A percentile compares a stretch with the other conserved stretches of the same genome.
phyloP scores from a whole-genome alignment of 2,888 invertebrate species.

The Amaurobius ferox region DNA sequence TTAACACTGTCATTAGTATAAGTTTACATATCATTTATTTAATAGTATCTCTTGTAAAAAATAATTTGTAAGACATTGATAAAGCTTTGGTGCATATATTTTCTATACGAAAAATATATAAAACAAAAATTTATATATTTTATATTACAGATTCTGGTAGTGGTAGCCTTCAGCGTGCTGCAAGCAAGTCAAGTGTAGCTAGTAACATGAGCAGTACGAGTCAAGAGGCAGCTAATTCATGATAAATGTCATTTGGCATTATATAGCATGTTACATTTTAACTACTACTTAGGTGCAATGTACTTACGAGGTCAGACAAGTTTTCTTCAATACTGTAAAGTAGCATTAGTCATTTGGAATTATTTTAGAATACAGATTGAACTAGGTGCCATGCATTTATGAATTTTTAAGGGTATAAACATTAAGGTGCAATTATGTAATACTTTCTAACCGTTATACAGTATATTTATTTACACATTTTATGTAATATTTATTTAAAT shows the following conservation, averaged over 20 bases:
- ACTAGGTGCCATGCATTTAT: not conserved
- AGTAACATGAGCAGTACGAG: conserved; percentile 70
- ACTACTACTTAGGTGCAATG: conserved; percentile 1
- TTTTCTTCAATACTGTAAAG: not conserved
- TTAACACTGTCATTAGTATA: no score
- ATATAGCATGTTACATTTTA: not conserved
- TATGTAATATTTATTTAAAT: no score
- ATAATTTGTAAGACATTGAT: no score
- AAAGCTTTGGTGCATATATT: no score
- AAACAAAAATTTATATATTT: not conserved
- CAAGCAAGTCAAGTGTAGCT: conserved; percentile 69
- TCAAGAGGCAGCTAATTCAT: conserved; percentile 62
- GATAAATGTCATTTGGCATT: conserved; percentile 21
- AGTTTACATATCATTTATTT: no score
- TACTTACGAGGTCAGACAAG: not conserved
- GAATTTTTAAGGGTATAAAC: not conserved
- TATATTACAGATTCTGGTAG: conserved; percentile 65
- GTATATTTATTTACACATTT: no score
- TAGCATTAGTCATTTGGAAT: not conserved
- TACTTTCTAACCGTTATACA: no score
- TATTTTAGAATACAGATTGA: not conserved
- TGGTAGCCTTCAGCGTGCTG: conserved; percentile 69
- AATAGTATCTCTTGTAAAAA: no score
- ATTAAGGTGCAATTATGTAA: no score
- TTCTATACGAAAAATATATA: no score